A percentile compares a stretch with the other conserved stretches of the same genome.
Evolutionary conservation across 2,113 vertebrate genomes (phyloP).

Genomic region (Micromys minutus): DNA sequence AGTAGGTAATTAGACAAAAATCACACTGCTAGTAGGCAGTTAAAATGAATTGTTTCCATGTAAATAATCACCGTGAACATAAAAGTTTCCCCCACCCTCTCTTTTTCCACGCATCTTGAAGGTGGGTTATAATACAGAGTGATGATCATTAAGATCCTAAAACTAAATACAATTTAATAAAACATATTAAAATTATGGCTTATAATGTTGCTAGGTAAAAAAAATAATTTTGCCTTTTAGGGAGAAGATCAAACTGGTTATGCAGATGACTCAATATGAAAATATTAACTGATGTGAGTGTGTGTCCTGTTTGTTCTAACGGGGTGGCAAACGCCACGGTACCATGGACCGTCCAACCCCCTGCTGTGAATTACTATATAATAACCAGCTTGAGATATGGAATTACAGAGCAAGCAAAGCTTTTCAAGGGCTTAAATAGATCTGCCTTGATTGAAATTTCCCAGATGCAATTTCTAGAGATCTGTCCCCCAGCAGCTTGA

Average conservation of each 20-base stretch:
- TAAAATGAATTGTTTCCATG: conserved; percentile 18
- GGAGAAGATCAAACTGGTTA: not conserved
- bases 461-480: conserved; percentile 61
- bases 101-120: not conserved
- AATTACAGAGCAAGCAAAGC: conserved; percentile 55
- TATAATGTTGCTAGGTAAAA: not conserved
- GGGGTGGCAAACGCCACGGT: not conserved
- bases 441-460: conserved; percentile 67
- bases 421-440: conserved; percentile 52
- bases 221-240: not conserved
- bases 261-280: not conserved
- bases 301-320: not conserved
- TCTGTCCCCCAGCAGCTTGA: conserved; percentile 7
- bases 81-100: not conserved
- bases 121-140: not conserved
- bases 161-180: not conserved
- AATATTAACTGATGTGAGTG: conserved; percentile 3
- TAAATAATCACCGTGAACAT: not conserved
- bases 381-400: conserved; percentile 18
- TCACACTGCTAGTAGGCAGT: not conserved
- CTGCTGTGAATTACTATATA: conserved; percentile 1
- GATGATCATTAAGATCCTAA: not conserved
- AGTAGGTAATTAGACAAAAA: not conserved
- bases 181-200: not conserved
- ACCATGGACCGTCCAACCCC: not conserved